Conservation (phyloP, 2,888 invertebrate species). For the Conomelus anceps region DNA sequence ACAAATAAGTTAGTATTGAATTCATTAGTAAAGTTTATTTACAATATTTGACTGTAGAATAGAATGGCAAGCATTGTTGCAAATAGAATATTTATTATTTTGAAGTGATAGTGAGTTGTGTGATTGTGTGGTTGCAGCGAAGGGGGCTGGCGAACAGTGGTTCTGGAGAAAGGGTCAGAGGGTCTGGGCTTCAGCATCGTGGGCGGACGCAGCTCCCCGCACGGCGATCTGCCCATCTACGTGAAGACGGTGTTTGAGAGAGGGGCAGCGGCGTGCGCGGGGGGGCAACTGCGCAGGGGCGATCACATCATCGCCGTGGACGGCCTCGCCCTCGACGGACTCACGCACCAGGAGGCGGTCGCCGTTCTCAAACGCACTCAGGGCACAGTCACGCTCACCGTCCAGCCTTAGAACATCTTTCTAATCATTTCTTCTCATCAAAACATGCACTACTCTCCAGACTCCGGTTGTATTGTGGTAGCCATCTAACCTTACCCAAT, state of each 20-base stretch:
- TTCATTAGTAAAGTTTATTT: not conserved
- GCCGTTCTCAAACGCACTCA: conserved; percentile 44
- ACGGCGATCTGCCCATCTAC: conserved; percentile 50
- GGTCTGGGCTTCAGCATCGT: conserved; percentile 52
- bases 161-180: conserved; percentile 46
- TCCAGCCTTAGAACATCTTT: conserved; percentile 29
- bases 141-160: conserved; percentile 38
- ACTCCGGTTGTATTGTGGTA: too few relatives aligned
- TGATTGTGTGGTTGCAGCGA: not conserved
- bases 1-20: too few relatives aligned
- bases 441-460: too few relatives aligned
- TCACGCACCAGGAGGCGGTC: conserved; percentile 44
- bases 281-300: conserved; percentile 42
- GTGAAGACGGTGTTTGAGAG: conserved; percentile 44
- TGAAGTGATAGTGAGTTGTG: conserved; percentile 14
- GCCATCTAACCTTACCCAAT: too few relatives aligned
- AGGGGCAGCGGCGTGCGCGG: conserved; percentile 41
- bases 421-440: too few relatives aligned
- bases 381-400: conserved; percentile 46
- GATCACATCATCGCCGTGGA: conserved; percentile 44
- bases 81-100: not conserved
- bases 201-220: conserved; percentile 47
- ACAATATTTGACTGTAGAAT: too few relatives aligned
- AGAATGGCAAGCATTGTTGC: too few relatives aligned
- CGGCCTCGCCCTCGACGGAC: conserved; percentile 41